Percentiles rank a stretch among this genome's conserved stretches.
phyloP scores from a whole-genome alignment of 92 coral and sea anemone genomes.

The Desmophyllum pertusum region DNA sequence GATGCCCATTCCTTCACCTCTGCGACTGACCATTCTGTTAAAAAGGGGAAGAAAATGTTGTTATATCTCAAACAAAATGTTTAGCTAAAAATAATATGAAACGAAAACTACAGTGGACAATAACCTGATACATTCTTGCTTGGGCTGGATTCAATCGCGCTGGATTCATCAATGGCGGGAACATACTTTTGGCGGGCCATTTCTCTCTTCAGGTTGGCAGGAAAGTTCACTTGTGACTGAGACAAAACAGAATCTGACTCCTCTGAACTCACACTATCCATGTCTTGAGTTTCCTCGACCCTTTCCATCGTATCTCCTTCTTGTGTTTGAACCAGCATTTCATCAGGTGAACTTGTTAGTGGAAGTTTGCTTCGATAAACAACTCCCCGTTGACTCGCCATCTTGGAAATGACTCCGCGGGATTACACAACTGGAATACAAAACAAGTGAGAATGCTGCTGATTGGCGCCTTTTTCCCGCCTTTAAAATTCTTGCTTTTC shows the following conservation, averaged over 20 bases:
- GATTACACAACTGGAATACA: constrained; percentile 16
- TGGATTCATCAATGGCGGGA: not conserved
- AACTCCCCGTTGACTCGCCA: not conserved
- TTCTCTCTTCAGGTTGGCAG: constrained; percentile 14
- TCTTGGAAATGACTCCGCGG: constrained; percentile 2
- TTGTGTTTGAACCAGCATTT: not conserved
- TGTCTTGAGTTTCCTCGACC: not conserved
- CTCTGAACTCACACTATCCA: not conserved
- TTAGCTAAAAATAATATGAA: not conserved
- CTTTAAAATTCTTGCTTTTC: not conserved
- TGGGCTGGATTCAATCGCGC: constrained; percentile 6
- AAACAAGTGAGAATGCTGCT: not conserved
- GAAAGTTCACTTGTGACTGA: constrained; percentile 15
- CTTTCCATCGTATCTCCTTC: no score
- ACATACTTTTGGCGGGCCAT: not conserved
- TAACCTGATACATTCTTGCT: constrained; percentile 29
- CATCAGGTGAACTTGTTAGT: constrained; percentile 6
- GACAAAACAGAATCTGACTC: not conserved
- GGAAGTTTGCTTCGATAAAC: not conserved
- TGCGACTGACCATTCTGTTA: constrained; percentile 12
- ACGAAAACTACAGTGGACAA: not conserved
- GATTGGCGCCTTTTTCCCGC: constrained; percentile 12
- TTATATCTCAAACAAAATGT: not conserved
- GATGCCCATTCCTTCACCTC: constrained; percentile 31
- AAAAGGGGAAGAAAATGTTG: not conserved